Base-by-base conservation (phyloP, 2,888 invertebrate species). In the Lasioglossum marginatum region DNA sequence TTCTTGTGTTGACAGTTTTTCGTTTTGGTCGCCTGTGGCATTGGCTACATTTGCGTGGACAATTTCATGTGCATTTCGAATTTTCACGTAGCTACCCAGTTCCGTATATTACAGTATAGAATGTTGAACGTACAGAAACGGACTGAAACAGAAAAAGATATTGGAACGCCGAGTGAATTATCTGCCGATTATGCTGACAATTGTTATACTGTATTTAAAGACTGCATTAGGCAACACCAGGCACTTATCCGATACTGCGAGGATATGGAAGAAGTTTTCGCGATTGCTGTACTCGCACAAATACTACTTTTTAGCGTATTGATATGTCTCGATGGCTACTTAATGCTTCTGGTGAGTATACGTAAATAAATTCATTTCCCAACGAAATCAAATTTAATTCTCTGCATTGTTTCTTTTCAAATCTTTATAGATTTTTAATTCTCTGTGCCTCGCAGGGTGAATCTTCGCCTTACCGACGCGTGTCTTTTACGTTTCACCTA, bases 401-500 rank as follows among this genome's bases (percentile, higher is more conserved):
- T 34, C 19, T 6, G 60, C 16, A 34, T 8, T 19, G 2, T 31
- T 19, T 0, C 19, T 34, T 34, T 34, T 23, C 8, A 19, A 34
- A 8, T 66, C 8, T 66, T 66, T 1, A 34, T 10, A 1, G 34
- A 23, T 1, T 37, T 16, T 3, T 34, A 37, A 68, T 68, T 19
- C 34, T 37, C 34, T 16, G 40, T 70, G 19, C 31, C 16, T 5
- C 4, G 3, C 27, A 89, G 89, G 77, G 77, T 0, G 70, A 63
- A 1, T 23, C 52, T 19, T 34, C 81, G 5, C 0, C 5, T 0
- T 10, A n/a, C 6, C 73, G 48, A 19, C 86, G 85, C 12, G 0
- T 73, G 0, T 52, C 45, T 6, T 86, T 86, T 12, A 4, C n/a
- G 16, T 68, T 76, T 40, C 79, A 83, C n/a, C 6, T 86, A 63